These are phyloP conservation scores for Amphiprion percula DNA, from an alignment of 2,113 vertebrate genomes.

Conservation along the genomic window DNA sequence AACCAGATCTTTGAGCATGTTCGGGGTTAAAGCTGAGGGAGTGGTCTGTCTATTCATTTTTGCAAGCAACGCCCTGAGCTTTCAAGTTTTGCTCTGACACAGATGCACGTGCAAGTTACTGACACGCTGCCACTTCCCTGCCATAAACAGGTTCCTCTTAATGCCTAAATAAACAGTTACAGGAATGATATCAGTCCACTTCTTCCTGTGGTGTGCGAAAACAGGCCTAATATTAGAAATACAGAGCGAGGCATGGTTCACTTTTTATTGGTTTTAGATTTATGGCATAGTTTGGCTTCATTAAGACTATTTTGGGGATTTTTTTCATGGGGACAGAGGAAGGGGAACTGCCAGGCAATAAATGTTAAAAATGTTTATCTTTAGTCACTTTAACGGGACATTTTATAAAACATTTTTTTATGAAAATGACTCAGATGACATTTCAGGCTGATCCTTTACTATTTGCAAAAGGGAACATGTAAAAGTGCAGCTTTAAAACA, in stretches of 20 bases:
- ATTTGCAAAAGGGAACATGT: too few relatives aligned
- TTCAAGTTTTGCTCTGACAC: conserved; percentile 46
- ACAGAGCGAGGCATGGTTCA: background rate
- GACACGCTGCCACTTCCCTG: conserved; percentile 31
- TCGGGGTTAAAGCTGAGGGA: conserved; percentile 42
- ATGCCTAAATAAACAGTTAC: background rate
- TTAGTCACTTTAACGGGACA: background rate
- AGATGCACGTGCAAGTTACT: conserved; percentile 23
- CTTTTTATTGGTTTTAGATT: background rate
- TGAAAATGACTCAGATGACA: too few relatives aligned
- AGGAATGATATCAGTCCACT: background rate
- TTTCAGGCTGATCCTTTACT: too few relatives aligned
- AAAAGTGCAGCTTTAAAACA: too few relatives aligned
- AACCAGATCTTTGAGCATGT: conserved; percentile 54
- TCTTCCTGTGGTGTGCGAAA: background rate
- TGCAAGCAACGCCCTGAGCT: conserved; percentile 50
- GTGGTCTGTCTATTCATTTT: conserved; percentile 43
- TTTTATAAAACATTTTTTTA: too few relatives aligned
- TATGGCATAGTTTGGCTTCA: background rate
- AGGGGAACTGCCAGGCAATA: background rate
- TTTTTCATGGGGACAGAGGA: background rate
- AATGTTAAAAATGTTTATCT: background rate
- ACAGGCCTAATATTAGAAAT: background rate
- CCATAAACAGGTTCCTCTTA: conserved; percentile 26
- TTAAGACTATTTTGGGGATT: background rate